Conservation (phyloP, 2,113 vertebrate species). For the Meles meles region DNA sequence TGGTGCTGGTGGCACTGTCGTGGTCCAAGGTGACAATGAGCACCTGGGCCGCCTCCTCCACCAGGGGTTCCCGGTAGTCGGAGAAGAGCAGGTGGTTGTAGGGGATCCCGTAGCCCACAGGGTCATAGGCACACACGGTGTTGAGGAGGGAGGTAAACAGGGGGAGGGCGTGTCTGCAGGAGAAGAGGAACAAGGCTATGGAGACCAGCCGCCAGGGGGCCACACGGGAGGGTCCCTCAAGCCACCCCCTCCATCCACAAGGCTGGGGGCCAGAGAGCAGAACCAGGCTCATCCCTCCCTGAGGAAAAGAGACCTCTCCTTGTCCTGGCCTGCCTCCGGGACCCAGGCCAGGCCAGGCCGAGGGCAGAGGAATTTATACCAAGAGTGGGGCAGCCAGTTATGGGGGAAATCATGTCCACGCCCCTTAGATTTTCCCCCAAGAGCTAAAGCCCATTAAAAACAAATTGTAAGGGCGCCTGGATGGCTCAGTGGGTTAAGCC, state of each 20-base stretch:
- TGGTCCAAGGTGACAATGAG: slow-evolving; percentile 97
- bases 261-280: not conserved
- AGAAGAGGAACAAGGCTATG: not conserved
- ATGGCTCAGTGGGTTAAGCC: too few species aligned
- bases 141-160: slow-evolving; percentile 98
- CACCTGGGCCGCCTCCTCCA: slow-evolving; percentile 96
- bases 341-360: not conserved
- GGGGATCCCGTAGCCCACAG: slow-evolving; percentile 97
- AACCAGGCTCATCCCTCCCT: not conserved
- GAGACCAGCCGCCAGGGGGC: not conserved
- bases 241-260: not conserved
- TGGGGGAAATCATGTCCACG: fast-evolving
- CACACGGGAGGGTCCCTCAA: fast-evolving
- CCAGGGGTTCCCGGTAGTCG: slow-evolving; percentile 95
- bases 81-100: slow-evolving; percentile 99
- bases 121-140: slow-evolving; percentile 96
- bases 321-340: fast-evolving
- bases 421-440: not conserved
- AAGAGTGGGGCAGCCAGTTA: fast-evolving
- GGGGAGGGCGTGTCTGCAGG: slow-evolving; percentile 91
- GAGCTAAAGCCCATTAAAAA: not conserved
- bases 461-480: too few species aligned
- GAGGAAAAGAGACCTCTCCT: not conserved
- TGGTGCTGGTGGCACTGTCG: slow-evolving; percentile 84
- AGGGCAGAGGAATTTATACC: not conserved